These are phyloP conservation scores for Myripristis jacobus DNA, from an alignment of 2,797 vertebrate genomes.

Conservation along the genomic window DNA sequence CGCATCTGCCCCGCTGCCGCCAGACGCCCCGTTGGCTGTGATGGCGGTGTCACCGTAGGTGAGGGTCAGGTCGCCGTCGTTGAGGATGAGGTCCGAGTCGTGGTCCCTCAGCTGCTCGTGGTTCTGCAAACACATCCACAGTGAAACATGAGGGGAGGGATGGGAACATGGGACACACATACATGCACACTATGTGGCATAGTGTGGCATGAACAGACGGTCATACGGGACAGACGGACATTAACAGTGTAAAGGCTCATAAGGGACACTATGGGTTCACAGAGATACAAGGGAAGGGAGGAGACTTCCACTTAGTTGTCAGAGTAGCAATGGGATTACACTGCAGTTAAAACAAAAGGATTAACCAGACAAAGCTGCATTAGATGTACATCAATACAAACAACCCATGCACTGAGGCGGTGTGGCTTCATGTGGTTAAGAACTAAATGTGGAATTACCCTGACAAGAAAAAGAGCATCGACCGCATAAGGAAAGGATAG, in stretches of 20 bases:
- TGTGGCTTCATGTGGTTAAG: neutral
- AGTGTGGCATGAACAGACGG: conserved; percentile 15
- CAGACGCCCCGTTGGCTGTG: conserved; percentile 93
- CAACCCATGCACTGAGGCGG: neutral
- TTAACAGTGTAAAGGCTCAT: conserved; percentile 57
- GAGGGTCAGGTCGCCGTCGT: conserved; percentile 92
- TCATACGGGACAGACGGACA: conserved; percentile 32
- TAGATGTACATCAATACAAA: neutral
- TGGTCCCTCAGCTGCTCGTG: conserved; percentile 92
- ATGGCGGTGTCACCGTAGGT: conserved; percentile 93
- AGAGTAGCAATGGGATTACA: conserved; percentile 14
- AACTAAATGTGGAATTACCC: neutral
- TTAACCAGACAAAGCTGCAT: conserved; percentile 27
- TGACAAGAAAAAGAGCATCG: conserved; percentile 13
- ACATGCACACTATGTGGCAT: conserved; percentile 22
- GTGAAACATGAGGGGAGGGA: conserved; percentile 51
- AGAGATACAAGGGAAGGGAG: conserved; percentile 39
- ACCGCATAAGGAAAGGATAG: conserved; percentile 12
- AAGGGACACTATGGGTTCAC: conserved; percentile 68
- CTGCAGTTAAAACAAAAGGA: neutral
- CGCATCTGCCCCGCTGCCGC: conserved; percentile 68
- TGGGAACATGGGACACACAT: conserved; percentile 9
- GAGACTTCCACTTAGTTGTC: conserved; percentile 50
- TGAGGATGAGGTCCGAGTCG: conserved; percentile 92
- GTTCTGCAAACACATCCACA: conserved; percentile 83